Evolutionary conservation across 2,113 vertebrate genomes (phyloP).

Genomic region (Spheniscus mendiculus): DNA sequence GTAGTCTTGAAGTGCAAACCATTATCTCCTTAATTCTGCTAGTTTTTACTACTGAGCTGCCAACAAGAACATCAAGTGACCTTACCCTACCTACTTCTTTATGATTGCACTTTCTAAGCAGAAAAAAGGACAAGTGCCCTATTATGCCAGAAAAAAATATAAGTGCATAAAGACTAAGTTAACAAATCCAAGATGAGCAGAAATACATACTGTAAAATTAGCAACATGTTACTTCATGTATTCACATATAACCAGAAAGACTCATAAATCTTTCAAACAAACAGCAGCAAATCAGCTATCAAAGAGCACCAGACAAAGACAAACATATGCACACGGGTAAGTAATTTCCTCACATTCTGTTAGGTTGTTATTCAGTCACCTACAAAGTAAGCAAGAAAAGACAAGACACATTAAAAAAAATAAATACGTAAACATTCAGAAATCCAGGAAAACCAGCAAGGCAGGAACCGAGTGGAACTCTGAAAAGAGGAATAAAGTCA

Average conservation of each 20-base stretch:
- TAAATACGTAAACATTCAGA: not conserved
- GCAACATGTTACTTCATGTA: not conserved
- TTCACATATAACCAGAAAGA: not conserved
- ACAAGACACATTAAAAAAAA: not conserved
- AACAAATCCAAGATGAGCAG: not conserved
- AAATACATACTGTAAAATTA: not conserved
- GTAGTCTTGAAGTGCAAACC: not conserved
- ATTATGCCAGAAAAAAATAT: not conserved
- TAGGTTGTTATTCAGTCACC: not conserved
- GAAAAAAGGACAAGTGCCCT: not conserved
- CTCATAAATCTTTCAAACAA: not conserved
- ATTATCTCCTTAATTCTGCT: not conserved
- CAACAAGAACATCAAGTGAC: not conserved
- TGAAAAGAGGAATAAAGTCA: not conserved
- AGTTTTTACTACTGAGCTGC: not conserved
- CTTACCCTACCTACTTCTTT: not conserved
- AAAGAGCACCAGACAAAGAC: not conserved
- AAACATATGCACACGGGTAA: not conserved
- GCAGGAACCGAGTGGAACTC: not conserved
- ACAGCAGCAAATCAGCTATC: not conserved
- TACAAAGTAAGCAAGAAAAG: not conserved
- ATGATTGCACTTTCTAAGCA: not conserved
- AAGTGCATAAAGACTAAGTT: not conserved
- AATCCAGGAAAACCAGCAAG: not conserved
- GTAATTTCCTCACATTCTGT: not conserved